phyloP scores from a whole-genome alignment of 2,113 vertebrate genomes.

The Aptenodytes patagonicus region DNA sequence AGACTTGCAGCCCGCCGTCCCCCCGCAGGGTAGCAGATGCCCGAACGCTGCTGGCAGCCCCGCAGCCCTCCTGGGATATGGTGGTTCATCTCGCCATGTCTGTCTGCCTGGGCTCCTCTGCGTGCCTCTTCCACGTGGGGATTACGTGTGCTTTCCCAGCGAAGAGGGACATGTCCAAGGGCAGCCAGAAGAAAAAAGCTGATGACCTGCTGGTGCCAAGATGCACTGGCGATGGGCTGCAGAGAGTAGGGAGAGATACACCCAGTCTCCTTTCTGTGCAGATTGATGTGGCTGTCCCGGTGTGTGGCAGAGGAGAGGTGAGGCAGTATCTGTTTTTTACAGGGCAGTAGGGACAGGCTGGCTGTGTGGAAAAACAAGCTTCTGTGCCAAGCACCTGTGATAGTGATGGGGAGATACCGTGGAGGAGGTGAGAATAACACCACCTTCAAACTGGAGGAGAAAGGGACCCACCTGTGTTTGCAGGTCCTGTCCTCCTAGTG shows the following conservation, averaged over 20 bases:
- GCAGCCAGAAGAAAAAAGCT: neutral
- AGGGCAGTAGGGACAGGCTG: neutral
- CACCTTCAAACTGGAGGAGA: neutral
- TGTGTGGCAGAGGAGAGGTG: neutral
- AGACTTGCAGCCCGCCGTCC: fast-evolving
- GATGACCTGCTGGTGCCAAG: neutral
- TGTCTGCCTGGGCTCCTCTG: neutral
- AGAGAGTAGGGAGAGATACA: neutral
- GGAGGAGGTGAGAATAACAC: neutral
- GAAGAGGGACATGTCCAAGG: neutral
- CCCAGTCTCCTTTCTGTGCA: neutral
- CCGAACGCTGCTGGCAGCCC: fast-evolving
- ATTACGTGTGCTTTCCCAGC: neutral
- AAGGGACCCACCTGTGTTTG: neutral
- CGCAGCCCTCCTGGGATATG: neutral
- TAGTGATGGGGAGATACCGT: neutral
- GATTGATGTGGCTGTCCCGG: neutral
- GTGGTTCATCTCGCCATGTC: fast-evolving
- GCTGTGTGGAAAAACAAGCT: neutral
- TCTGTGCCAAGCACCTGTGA: neutral
- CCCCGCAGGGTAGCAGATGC: neutral
- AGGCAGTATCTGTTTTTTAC: neutral
- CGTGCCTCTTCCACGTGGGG: neutral
- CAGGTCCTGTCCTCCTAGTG: neutral
- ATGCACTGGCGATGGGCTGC: neutral